phyloP scores from a whole-genome alignment of 2,797 vertebrate genomes.

The Gambusia yucatana region DNA sequence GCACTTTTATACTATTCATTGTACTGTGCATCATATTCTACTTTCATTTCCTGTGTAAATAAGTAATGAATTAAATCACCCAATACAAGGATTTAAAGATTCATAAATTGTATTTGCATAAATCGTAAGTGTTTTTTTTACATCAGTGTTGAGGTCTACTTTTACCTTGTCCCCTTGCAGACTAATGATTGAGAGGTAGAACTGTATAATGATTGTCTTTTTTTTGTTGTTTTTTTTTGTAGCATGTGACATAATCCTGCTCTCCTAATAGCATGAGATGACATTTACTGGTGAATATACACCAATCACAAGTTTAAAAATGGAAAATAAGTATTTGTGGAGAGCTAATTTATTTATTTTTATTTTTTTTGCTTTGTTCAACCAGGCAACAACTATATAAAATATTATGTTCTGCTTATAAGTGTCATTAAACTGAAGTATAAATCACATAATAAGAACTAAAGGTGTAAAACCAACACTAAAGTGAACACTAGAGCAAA shows the following conservation, averaged over 20 bases:
- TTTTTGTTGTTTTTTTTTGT: not conserved
- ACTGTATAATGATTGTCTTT: not conserved
- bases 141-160: not conserved
- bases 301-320: not conserved
- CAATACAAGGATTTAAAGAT: not conserved
- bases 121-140: not conserved
- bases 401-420: not conserved
- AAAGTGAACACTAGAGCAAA: not conserved
- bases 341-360: not conserved
- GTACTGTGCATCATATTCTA: not conserved
- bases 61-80: not conserved
- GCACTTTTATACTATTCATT: not conserved
- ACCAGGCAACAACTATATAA: not conserved
- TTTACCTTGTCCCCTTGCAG: not conserved
- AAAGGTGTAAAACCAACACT: not conserved
- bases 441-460: not conserved
- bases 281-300: not conserved
- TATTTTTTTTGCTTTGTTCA: not conserved
- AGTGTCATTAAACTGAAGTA: not conserved
- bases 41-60: not conserved
- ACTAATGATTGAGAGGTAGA: not conserved
- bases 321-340: not conserved
- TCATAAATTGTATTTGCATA: not conserved
- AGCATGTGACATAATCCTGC: not conserved
- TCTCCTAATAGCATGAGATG: not conserved